Evolutionary conservation across 2,113 vertebrate species (phyloP), one percentile per base, ranked within the genome.

Genomic region (Ophthalmolycus amberensis): DNA sequence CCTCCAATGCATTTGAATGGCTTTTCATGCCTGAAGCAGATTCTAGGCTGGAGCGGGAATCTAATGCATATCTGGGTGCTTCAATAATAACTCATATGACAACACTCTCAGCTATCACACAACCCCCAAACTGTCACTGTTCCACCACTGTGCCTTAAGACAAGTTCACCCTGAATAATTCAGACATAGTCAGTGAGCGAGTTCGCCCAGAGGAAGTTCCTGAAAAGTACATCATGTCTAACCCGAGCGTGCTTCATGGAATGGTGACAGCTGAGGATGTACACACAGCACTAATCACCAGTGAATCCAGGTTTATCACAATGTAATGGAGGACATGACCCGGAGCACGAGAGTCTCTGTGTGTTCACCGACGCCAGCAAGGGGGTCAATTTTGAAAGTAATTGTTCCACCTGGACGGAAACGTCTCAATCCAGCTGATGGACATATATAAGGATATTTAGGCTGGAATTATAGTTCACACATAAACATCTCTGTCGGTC

Each of bases 121-220:
- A 80, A 84, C 38, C 87, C 77, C 84, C 87, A 87, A 89, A 90
- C 84, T 83, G 84, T 89, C 87, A 87, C 68, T 56, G 74, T 73
- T 85, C 78, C 80, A 76, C 85, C 74, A 38, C 80, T 71, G 82
- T 25, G 86, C 90, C 89, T 85, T 82, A 84, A 77, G 87, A 90
- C 78, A 84, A 89, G 74, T 88, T 84, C 83, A 72, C 48, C 75
- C 84, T 88, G 85, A 91, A 91, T 92, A 87, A 92, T 93, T 91
- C 63, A 90, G 50, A 79, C 72, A 77, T 46, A 75, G 83, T 81
- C 83, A 75, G 82, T 32, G 78, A 89, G 82, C 64, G 25, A 74
- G 68, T 79, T 88, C 46, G 73, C 84, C 86, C 72, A 78, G 59
- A 85, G 81, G 84, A 83, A 84, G 75, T 74, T 87, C 76, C 68